These are phyloP conservation scores for Neoarius graeffei DNA, from an alignment of 2,113 vertebrate genomes.

Conservation along the genomic window DNA sequence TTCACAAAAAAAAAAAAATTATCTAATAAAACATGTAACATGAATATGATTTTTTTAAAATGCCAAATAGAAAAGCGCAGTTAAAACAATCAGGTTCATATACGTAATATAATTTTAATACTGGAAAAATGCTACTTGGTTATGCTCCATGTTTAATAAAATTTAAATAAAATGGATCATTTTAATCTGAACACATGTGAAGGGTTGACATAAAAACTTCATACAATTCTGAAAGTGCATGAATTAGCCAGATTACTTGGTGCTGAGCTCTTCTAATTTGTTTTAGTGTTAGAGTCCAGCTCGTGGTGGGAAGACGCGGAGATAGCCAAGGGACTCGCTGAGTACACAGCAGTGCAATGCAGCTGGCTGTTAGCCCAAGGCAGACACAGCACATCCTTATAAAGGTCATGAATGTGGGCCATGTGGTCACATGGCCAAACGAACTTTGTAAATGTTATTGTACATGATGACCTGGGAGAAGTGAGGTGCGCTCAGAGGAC, in stretches of 20 bases:
- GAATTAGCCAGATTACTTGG: not conserved
- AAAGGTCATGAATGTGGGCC: conserved; percentile 61
- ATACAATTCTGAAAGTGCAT: not conserved
- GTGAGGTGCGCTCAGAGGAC: conserved; percentile 24
- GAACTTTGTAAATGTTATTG: conserved; percentile 63
- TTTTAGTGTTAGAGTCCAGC: conserved; percentile 36
- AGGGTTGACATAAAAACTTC: not conserved
- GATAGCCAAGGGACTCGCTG: conserved; percentile 55
- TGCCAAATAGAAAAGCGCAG: not conserved
- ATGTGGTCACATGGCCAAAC: conserved; percentile 56
- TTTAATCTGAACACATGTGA: not conserved
- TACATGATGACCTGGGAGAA: conserved; percentile 45
- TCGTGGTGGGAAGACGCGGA: conserved; percentile 37
- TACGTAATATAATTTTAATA: not conserved
- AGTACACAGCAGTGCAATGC: conserved; percentile 57
- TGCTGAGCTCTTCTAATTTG: not conserved
- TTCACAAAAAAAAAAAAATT: not conserved
- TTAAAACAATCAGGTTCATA: not conserved
- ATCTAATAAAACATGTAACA: not conserved
- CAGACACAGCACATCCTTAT: conserved; percentile 58
- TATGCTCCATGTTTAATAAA: not conserved
- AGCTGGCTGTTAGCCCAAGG: conserved; percentile 59
- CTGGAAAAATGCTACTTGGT: not conserved
- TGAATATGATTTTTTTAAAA: not conserved
- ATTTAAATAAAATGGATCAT: not conserved